Evolutionary conservation across 2,797 vertebrate species (phyloP).

Genomic region (Chlorospingus flavigularis): DNA sequence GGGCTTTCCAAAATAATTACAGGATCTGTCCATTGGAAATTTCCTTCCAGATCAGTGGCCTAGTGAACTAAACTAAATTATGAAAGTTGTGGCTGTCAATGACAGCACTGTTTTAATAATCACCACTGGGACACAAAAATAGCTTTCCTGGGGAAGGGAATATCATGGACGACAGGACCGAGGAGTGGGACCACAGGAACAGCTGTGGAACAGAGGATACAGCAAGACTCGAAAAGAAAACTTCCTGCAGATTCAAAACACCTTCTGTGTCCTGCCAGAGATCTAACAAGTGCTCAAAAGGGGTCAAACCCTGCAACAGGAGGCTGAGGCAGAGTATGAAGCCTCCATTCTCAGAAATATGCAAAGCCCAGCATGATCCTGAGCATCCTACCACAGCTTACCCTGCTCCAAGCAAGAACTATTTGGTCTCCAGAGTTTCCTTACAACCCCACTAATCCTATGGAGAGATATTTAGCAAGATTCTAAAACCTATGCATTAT

Average conservation of each 20-base stretch:
- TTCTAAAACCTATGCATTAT: not conserved
- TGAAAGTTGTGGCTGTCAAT: not conserved
- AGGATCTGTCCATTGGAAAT: not conserved
- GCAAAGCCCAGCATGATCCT: not conserved
- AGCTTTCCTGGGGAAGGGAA: not conserved
- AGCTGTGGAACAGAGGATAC: not conserved
- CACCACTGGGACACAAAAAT: not conserved
- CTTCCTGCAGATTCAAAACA: not conserved
- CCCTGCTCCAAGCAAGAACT: not conserved
- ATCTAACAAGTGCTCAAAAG: not conserved
- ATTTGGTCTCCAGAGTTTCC: not conserved
- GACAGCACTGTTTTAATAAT: not conserved
- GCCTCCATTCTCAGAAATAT: not conserved
- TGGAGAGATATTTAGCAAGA: not conserved
- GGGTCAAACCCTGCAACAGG: not conserved
- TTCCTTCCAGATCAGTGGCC: not conserved
- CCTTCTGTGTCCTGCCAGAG: not conserved
- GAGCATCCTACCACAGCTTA: not conserved
- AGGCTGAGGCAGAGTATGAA: not conserved
- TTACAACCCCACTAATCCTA: not conserved
- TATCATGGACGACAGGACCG: not conserved
- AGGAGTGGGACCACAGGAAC: not conserved
- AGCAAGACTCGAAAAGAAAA: not conserved
- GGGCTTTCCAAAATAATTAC: not conserved
- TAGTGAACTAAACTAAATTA: not conserved